Evolutionary conservation across 2,888 invertebrate genomes (phyloP), one percentile per base, ranked within the genome.

Genomic region (Congeria kusceri): DNA sequence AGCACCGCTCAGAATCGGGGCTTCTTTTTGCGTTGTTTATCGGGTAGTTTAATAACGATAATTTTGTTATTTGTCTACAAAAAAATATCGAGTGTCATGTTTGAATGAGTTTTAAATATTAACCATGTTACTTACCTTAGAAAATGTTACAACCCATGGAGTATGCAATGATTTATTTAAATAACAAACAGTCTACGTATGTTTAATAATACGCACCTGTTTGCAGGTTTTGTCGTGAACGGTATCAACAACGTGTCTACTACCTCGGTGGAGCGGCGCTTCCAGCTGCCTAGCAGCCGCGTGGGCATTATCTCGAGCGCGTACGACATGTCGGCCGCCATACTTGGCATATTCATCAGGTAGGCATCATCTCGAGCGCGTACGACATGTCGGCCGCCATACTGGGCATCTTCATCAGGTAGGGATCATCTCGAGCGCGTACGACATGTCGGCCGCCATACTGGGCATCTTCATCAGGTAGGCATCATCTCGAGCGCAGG

Each of bases 191-290:
- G 9, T 5, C 3, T 39, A 39, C 39, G 9, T 39, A 15, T 39
- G n/a, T n/a, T n/a, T n/a, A n/a, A n/a, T n/a, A n/a, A 20, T 27
- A n/a, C 2, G 28, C 49, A 49, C 65, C 39, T 61, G 25, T 11
- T 79, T 81, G 13, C 83, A 92, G 92, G 92, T 63, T 92, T 92
- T 83, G 89, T 89, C n/a, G 91, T 92, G 11, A 92, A 92, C 81
- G 92, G 92, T 5, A 87, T 92, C 29, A 92, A 91, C 86, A 92
- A 92, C 75, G 92, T 92, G 0, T 90, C 90, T 71, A 88, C 91
- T 18, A 89, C 92, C 13, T 88, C 91, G 20, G 85, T 92, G 1
- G 92, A 93, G 77, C 86, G 91, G 57, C 85, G 92, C 9, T 93
- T 92, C 75, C 87, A 87, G 69, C 84, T 92, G 49, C 85, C 90